Conservation (phyloP, 2,113 vertebrate species). For the Drymodes brunneopygia region DNA sequence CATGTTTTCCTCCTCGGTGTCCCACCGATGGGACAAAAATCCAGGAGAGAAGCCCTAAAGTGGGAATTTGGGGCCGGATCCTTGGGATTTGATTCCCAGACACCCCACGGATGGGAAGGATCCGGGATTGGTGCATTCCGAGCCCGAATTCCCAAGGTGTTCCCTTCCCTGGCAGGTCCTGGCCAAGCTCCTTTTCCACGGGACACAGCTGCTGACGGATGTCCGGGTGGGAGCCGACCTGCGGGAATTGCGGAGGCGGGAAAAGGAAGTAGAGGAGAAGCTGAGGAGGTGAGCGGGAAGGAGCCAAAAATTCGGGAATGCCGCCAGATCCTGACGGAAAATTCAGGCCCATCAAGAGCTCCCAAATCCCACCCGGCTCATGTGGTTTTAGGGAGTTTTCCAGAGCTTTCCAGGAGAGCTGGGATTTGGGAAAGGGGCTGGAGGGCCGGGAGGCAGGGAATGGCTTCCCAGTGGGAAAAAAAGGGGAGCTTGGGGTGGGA, state of each 20-base stretch:
- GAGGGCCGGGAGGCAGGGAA: neutral
- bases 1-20: neutral
- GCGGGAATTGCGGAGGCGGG: neutral
- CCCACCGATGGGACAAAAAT: neutral
- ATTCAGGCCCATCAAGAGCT: rapidly evolving
- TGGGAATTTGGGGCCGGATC: neutral
- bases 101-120: rapidly evolving
- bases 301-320: neutral
- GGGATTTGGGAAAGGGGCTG: neutral
- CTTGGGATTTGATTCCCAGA: neutral
- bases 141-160: neutral
- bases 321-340: rapidly evolving
- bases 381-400: neutral
- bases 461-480: no score
- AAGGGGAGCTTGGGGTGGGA: neutral
- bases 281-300: neutral
- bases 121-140: neutral
- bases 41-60: neutral
- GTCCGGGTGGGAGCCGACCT: neutral
- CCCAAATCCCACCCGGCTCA: neutral
- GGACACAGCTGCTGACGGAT: neutral
- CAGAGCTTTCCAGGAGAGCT: neutral
- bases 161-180: neutral
- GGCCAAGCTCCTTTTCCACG: neutral
- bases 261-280: neutral